Evolutionary conservation across 2,113 vertebrate genomes (phyloP), one percentile per base, ranked within the genome.

Genomic region (Boulengeromyrus knoepffleri): DNA sequence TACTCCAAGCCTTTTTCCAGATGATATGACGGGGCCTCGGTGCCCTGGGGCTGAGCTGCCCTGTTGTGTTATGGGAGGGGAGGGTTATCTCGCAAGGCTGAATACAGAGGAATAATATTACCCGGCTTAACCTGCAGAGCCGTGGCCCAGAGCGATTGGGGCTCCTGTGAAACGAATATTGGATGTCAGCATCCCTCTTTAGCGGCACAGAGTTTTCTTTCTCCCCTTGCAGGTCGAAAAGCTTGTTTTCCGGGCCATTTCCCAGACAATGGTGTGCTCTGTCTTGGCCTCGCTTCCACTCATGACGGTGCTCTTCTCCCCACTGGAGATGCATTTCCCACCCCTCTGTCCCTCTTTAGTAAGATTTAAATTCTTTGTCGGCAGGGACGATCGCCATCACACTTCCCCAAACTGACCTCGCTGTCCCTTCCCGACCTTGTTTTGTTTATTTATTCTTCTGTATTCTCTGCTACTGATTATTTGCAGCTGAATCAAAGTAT

Each of bases 91-190:
- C 92, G 12, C 86, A 66, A 80, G 90, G 89, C 92, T 93, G 92
- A 95, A 94, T 93, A 89, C 91, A 87, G 89, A 80, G 91, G 93
- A 94, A 92, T 94, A 93, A 90, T 84, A 93, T 94, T 94, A 93
- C 93, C 93, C 86, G 77, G 85, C 90, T 94, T 92, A 91, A 90
- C 91, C 91, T 88, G 42, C 83, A 47, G 83, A 85, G 45, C 74
- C 13, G 15, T 31, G 87, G 93, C 91, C 90, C 91, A 85, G 45
- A 88, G 92, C 92, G 92, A 92, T 94, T 90, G 93, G 91, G 93
- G 92, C 91, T 91, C 90, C 87, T 87, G 87, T 91, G 88, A 91
- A 91, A 56, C 80, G 91, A 70, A 92, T 93, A 92, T 91, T 93
- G 49, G 91, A 90, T 95, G 93, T 93, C 93, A 90, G 87, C 88